Evolutionary conservation across 2,888 invertebrate genomes (phyloP), one percentile per base, ranked within the genome.

Genomic region (Steromphala cineraria): DNA sequence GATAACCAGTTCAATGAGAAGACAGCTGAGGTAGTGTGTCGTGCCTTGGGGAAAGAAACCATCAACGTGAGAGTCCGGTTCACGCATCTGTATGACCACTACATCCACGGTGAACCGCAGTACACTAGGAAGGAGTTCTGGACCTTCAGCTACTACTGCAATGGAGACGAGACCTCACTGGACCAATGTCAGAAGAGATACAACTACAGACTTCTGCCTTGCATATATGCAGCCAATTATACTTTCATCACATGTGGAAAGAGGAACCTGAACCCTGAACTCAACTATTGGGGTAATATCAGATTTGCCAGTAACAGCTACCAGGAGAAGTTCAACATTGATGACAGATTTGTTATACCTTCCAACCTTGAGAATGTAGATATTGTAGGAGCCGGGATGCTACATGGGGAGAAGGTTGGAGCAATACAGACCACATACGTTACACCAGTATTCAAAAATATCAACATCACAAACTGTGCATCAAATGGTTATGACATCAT

Each of bases 1-100:
- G 99, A 99, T 93, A 95, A 95, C 67, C 95, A 98, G 82, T 99
- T 99, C 93, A 98, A 98, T 0, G 98, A 99, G 92, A 95, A 98
- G 89, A 99, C 99, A 92, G 99, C 98, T 4, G 97, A 98, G 94
- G 99, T 99, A 0, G 98, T 98, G 0, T 99, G 99, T 91, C 95
- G 97, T 28, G 97, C 99, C 92, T 94, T 99, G 67, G 98, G 98
- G 10, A 96, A 96, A 90, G 97, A 98, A 92, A 96, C 97, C 0
- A 95, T 98, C 40, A 98, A 98, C 92, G 96, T 97, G 0, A 97
- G 96, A 92, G 97, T 98, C 85, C 96, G 97, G 46, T 96, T 96
- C 67, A 91, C 90, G 17, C 87, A 90, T 46, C 87, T 91, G 52
- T 93, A 92, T 85, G 93, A 93, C 78, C 88, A 90, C 82, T 92